Evolutionary conservation across 1,140 invertebrate genomes (phyloP).

Genomic region (Heliconius nattereri): DNA sequence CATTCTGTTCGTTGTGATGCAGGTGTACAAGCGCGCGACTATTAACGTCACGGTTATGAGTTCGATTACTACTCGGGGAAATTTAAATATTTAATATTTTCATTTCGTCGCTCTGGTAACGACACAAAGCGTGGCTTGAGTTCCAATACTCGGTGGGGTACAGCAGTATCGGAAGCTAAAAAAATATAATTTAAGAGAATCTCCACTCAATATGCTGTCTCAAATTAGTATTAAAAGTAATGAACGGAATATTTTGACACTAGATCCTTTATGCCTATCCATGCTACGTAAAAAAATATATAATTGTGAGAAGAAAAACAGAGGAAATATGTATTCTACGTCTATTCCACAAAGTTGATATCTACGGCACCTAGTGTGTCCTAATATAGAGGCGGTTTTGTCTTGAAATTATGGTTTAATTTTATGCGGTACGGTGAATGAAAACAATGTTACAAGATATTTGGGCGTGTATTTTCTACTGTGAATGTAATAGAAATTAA

Average conservation of each 20-base stretch:
- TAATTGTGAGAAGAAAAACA: too few relatives aligned
- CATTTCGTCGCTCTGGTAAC: too few relatives aligned
- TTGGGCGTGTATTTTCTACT: conserved; percentile 18
- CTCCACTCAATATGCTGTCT: too few relatives aligned
- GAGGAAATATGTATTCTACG: not conserved
- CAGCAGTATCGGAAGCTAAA: too few relatives aligned
- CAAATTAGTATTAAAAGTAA: too few relatives aligned
- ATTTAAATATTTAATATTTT: not conserved
- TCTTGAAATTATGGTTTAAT: conserved; percentile 40
- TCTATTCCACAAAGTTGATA: not conserved
- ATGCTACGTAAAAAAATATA: not conserved
- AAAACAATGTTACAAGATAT: conserved; percentile 29
- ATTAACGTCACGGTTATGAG: not conserved
- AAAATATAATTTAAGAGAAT: too few relatives aligned
- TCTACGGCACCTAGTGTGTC: conserved; percentile 25
- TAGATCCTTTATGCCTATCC: not conserved
- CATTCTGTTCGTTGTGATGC: not conserved
- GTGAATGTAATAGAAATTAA: conserved; percentile 24
- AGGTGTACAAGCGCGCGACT: too few relatives aligned
- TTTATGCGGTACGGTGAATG: conserved; percentile 37
- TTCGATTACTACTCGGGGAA: not conserved
- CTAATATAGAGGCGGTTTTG: conserved; percentile 36
- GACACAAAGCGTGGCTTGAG: too few relatives aligned
- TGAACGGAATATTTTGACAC: too few relatives aligned
- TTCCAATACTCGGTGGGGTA: too few relatives aligned